Percentiles rank a stretch among this genome's conserved stretches.
Conservation (phyloP, 2,113 vertebrate species). For the Cheirogaleus medius region DNA sequence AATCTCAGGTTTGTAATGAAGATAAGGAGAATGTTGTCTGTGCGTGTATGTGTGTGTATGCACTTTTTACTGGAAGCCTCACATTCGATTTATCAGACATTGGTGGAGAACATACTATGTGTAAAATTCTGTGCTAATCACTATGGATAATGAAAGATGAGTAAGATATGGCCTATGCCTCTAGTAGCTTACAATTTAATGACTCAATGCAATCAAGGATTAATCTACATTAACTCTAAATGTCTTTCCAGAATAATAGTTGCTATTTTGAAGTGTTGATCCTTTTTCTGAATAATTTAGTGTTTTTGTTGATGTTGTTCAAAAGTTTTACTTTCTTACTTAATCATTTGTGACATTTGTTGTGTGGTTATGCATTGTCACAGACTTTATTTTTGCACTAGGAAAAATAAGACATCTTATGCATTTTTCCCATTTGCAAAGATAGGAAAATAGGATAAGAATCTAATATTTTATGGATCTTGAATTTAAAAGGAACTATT, state of each 20-base stretch:
- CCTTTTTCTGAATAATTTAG: neutral
- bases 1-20: neutral
- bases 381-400: neutral
- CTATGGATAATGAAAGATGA: neutral
- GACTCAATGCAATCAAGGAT: neutral
- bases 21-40: neutral
- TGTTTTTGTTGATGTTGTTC: neutral
- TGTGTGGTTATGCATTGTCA: neutral
- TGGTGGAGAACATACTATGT: neutral
- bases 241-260: neutral
- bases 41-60: neutral
- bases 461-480: neutral
- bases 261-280: neutral
- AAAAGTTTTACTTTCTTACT: neutral
- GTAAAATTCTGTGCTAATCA: neutral
- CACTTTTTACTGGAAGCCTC: neutral
- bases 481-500: neutral
- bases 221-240: neutral
- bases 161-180: rapidly evolving
- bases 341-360: neutral
- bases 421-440: neutral
- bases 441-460: neutral
- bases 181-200: neutral
- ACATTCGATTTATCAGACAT: neutral
- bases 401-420: neutral